Base-by-base conservation (phyloP, 2,888 invertebrate genomes). In the Nomada hirtipes region DNA sequence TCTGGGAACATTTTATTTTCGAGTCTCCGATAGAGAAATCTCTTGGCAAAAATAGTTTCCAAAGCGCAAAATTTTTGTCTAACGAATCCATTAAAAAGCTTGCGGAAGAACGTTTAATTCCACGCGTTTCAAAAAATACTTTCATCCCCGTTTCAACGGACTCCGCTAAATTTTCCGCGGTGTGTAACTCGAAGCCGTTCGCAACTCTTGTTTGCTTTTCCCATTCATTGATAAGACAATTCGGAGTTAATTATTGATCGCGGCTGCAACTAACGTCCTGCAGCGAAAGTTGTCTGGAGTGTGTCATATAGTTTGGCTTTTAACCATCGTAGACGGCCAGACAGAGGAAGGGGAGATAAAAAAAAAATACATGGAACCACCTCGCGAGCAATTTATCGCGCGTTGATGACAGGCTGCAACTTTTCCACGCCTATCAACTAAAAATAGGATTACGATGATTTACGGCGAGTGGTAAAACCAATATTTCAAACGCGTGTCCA, bases 391-490 rank as follows among this genome's bases (percentile, higher is more conserved):
- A 82, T 82, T 79, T 74, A 79, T 82, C 81, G 79, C 13, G 60
- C 60, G 20, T 47, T 59, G 64, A 74, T 60, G 74, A 72, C 74
- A 61, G 69, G 18, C 47, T 79, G 55, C 69, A 69, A 79, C 69
- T 81, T 81, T 74, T 50, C 69, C 55, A 20, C 53, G 79, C 55
- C 71, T 72, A 82, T 79, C 74, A 61, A 44, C 69, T 79, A 67
- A 80, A 82, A 80, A 82, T 70, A 55, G 74, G 68, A 81, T 79
- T 79, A 69, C 52, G 47, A 68, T 81, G 80, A 81, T 79, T 79
- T 81, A 81, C 67, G 79, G 57, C 52, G 50, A 44, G 53, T 10
- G 26, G 52, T 47, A 23, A 81, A 79, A 44, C 55, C 59, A 57
- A 76, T 63, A 70, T 76, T 68, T 68, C 73, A 59, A 69, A 53